A percentile compares a stretch with the other conserved stretches of the same genome.
Conservation (phyloP, 1,140 invertebrate species). For the Saccostrea cuccullata region DNA sequence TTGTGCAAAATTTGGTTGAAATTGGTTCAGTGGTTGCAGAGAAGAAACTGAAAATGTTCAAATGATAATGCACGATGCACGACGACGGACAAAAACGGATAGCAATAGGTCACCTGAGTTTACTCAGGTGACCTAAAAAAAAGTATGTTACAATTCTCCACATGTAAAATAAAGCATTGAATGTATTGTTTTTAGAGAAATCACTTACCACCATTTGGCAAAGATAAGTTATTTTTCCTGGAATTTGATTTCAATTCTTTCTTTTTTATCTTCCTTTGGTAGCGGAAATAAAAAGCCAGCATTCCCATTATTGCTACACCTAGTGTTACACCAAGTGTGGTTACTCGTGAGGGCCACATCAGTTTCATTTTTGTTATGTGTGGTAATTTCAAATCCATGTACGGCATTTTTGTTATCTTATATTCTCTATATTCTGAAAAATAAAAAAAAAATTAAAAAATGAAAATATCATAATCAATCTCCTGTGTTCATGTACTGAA, state of each 20-base stretch:
- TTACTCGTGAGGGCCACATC: neutral
- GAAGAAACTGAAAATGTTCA: no score
- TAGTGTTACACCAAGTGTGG: constrained; percentile 59
- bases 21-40: no score
- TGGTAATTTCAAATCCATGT: constrained; percentile 11
- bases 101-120: no score
- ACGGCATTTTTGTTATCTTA: neutral
- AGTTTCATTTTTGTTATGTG: neutral
- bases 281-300: constrained; percentile 66
- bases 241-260: constrained; percentile 49
- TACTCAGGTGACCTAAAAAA: no score
- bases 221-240: constrained; percentile 38
- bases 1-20: no score
- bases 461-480: neutral
- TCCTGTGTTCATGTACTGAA: neutral
- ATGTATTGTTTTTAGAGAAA: no score
- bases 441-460: neutral
- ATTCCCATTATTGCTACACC: constrained; percentile 72
- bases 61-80: no score
- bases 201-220: constrained; percentile 16
- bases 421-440: neutral
- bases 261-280: constrained; percentile 54
- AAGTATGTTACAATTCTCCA: no score
- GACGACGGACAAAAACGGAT: no score
- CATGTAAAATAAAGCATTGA: no score